These are phyloP conservation scores for Drosophila subsilvestris DNA, from an alignment of 2,888 invertebrate genomes.

Conservation along the genomic window DNA sequence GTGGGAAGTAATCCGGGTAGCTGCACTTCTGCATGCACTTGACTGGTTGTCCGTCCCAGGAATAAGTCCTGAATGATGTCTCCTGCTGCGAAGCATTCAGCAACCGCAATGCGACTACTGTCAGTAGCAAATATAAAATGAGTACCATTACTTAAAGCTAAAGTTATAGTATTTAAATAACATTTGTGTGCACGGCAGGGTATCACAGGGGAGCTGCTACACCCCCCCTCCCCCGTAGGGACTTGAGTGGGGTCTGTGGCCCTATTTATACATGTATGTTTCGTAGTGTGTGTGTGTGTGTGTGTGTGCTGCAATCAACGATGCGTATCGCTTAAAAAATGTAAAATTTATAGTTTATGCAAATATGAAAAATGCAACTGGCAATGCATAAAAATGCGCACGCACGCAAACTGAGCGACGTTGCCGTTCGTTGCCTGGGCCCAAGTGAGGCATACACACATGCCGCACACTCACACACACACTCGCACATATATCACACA, in stretches of 20 bases:
- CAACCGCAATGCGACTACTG: background rate
- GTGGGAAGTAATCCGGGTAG: conserved; percentile 27
- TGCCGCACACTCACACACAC: conserved; percentile 22
- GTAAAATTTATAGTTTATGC: conserved; percentile 80
- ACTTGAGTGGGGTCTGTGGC: conserved; percentile 22
- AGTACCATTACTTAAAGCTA: conserved; percentile 53
- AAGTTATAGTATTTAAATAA: conserved; percentile 72
- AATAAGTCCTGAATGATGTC: conserved; percentile 30
- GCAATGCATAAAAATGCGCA: conserved; percentile 80
- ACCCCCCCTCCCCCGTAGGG: too few relatives aligned
- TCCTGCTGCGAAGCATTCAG: conserved; percentile 9
- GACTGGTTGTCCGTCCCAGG: conserved; percentile 29
- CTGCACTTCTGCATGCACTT: conserved; percentile 42
- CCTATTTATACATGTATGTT: conserved; percentile 49
- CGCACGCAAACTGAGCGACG: conserved; percentile 72
- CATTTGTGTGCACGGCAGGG: conserved; percentile 47
- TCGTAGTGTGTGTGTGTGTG: conserved; percentile 34
- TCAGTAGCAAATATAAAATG: conserved; percentile 2
- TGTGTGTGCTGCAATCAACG: conserved; percentile 71
- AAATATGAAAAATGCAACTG: conserved; percentile 80
- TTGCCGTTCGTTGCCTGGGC: conserved; percentile 50
- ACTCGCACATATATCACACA: conserved; percentile 6
- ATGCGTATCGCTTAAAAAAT: conserved; percentile 80
- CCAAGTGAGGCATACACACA: conserved; percentile 28
- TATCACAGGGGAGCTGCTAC: conserved; percentile 9